A percentile compares a stretch with the other conserved stretches of the same genome.
These are phyloP conservation scores for Sebastes schlegelii DNA, from an alignment of 2,113 vertebrate genomes.

Conservation along the genomic window DNA sequence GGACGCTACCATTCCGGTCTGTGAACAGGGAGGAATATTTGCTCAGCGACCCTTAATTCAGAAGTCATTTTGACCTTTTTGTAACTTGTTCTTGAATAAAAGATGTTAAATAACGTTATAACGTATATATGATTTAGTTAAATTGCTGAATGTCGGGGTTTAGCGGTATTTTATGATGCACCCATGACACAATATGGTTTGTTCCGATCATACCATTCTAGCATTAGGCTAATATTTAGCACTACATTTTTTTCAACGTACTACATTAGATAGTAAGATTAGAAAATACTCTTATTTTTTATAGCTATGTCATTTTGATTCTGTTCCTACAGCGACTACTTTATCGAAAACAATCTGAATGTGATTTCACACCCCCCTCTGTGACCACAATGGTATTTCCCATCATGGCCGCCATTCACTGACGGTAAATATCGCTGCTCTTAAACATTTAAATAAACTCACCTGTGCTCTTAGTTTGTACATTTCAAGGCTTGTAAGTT, in stretches of 20 bases:
- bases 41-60: neutral
- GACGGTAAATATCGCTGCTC: conserved; percentile 75
- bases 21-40: neutral
- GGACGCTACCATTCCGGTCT: conserved; percentile 23
- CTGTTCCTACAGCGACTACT: accelerated
- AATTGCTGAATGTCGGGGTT: accelerated
- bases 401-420: conserved; percentile 77
- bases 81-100: accelerated
- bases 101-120: accelerated
- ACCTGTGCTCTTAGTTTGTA: accelerated
- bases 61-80: neutral
- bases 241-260: too few relatives aligned
- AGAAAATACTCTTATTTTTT: too few relatives aligned
- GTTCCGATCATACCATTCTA: conserved; percentile 61
- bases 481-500: accelerated
- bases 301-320: neutral
- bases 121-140: accelerated
- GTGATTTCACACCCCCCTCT: neutral
- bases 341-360: neutral
- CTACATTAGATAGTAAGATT: too few relatives aligned
- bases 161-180: accelerated
- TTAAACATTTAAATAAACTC: conserved; percentile 6
- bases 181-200: conserved; percentile 40
- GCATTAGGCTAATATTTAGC: too few relatives aligned
- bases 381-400: conserved; percentile 61